Evolutionary conservation across 1,140 invertebrate genomes (phyloP), one percentile per base, ranked within the genome.

Genomic region (Euwallacea similis): DNA sequence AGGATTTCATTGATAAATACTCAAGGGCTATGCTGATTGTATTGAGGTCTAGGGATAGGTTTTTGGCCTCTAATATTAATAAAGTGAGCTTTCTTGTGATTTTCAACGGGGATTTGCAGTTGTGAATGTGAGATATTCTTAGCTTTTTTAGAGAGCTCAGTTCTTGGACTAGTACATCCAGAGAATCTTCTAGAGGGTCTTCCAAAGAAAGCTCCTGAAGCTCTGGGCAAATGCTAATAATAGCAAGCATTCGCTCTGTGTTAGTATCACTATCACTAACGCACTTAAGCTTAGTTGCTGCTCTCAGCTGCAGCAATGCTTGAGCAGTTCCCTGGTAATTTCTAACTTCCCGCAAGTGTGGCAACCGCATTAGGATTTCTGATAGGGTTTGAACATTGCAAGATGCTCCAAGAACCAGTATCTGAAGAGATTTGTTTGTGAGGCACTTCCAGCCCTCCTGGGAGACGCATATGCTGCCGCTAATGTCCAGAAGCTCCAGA

Each of bases 301-400:
- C 83, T 59, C 86, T 83, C 8, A 75, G n/a, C 15, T 55, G 84
- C 81, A 66, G 84, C 81, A 89, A 76, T 7, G 87, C 82, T 73
- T 84, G 84, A 0, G 88, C 88, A 13, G 88, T 87, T 76, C 85
- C 88, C 0, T 87, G 87, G 77, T 88, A 89, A 16, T 85, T 86
- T n/a, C 86, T 84, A 9, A 89, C 78, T 47, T 85, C 87, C 10
- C 83, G 85, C 59, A 89, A 80, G 74, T 88, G 87, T 3, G 87
- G 87, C 74, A 88, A 83, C 73, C 84, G 80, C 71, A 83, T 81
- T 66, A 89, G 85, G 7, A 89, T 80, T 15, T 87, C 73, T 1
- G 87, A 86, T 2, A 89, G 82, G 87, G 73, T 87, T 86, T 78
- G 87, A 84, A 77, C 88, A 87, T 0, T 88, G 21, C 21, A 33